Evolutionary conservation across 2,797 vertebrate genomes (phyloP), one percentile per base, ranked within the genome.

Genomic region (Adrianichthys oophorus): DNA sequence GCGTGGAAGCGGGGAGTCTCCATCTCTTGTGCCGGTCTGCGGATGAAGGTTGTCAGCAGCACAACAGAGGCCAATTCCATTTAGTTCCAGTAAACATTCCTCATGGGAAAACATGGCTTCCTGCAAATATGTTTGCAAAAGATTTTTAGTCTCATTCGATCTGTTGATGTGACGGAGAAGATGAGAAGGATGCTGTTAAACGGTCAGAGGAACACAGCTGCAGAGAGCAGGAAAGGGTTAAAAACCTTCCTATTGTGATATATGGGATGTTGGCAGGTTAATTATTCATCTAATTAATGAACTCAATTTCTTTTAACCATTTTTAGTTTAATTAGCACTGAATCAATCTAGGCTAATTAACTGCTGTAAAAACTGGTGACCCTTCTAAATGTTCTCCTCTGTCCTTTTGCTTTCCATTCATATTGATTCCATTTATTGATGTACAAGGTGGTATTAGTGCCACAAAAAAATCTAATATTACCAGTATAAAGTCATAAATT

Each of bases 271-370:
- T 60, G 54, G 63, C 76, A 71, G 76, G 68, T 83, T 86, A 83
- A 90, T 89, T 85, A 85, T 76, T 87, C 72, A 78, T 85, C 63
- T 80, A 79, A 86, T 83, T 74, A 85, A 87, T 84, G 80, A 71
- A 76, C 70, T 76, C 53, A 83, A 70, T 79, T 56, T 45, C 2
- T 69, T 63, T 52, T 21, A 53, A 72, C 68, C 72, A 24, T 15
- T 75, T 79, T 78, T 60, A 58, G 75, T 82, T 85, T 86, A 87
- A 90, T 91, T 89, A 87, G 76, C 74, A 74, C 48, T 49, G 61
- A 85, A 85, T 84, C 46, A 80, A 84, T 89, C 62, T 65, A 56
- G 62, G 70, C 74, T 89, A 89, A 90, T 91, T 86, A 86, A 77
- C 72, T 70, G 53, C 41, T 72, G 58, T 81, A 79, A 82, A 78